Conservation (phyloP, 2,113 vertebrate genomes). For the Eulemur macaco region DNA sequence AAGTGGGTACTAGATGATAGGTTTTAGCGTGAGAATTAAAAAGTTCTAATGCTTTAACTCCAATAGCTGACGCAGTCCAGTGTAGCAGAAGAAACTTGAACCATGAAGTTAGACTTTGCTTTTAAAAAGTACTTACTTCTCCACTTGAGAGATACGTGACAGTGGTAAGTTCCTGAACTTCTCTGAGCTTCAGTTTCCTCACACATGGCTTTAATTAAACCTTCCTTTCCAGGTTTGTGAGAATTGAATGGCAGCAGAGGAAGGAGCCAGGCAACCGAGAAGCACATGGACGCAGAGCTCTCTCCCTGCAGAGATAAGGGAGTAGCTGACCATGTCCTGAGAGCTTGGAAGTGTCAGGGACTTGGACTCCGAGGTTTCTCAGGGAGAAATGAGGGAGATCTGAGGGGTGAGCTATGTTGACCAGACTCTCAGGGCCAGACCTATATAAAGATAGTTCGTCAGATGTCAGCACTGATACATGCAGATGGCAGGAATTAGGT, state of each 20-base stretch:
- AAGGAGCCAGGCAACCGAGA: background rate
- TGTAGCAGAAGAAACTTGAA: background rate
- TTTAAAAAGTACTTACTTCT: background rate
- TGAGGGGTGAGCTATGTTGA: background rate
- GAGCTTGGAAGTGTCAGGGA: background rate
- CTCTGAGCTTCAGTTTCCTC: background rate
- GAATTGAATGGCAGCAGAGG: background rate
- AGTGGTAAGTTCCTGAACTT: background rate
- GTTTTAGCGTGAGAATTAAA: constrained; percentile 7
- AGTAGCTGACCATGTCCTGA: background rate
- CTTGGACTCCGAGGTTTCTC: background rate
- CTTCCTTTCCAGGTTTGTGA: background rate
- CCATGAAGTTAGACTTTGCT: background rate
- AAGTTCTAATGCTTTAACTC: background rate
- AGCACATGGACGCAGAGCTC: background rate
- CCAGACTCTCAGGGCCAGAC: background rate
- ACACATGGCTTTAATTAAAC: background rate
- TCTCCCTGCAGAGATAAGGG: background rate
- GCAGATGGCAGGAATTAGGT: background rate
- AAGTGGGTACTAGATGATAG: background rate
- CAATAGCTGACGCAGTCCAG: background rate
- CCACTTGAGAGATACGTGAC: background rate
- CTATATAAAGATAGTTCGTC: background rate
- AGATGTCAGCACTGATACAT: background rate
- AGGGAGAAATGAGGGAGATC: background rate